Base-by-base conservation (phyloP, 2,888 invertebrate genomes). In the Cyclophora punctaria region DNA sequence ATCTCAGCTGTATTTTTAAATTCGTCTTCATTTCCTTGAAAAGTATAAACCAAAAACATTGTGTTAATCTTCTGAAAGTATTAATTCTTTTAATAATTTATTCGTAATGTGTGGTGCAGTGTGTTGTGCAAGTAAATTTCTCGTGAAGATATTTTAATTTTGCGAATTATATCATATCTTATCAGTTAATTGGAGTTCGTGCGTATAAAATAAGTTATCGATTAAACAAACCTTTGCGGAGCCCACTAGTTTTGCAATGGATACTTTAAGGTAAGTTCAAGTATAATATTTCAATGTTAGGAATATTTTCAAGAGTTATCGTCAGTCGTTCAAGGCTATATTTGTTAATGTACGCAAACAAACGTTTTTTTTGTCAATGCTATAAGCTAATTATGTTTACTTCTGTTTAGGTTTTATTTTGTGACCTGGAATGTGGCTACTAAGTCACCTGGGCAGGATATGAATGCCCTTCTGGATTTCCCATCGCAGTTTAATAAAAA, bases 351-450 rank as follows among this genome's bases (percentile, higher is more conserved):
- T 44, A 50, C 7, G 37, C 43, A 55, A 48, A 51, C 33, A 40
- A 41, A 48, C 34, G 33, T 40, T 40, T 49, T 57, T 35, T 20
- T 51, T 41, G 7, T 41, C 45, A 45, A 45, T 48, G 35, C 33
- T 33, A 44, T 42, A 41, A 42, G 7, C 45, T 45, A 46, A 48
- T 50, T 37, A 51, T 41, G 41, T 7, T 49, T 43, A 44, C 49
- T 55, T 51, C 52, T 55, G 83, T 85, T 41, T 79, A 95, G 94
- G 73, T 85, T 96, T 59, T 95, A 95, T 78, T 90, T 96, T 66
- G 92, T 94, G 45, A 97, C 97, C 44, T 98, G 96, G 93, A 98
- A 98, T 90, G 97, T 98, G 48, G 96, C 95, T 41, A 94, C 95
- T 0, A 93, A 91, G 68, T 90, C 90, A 58, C 94, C 94, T 35